Base-by-base conservation (phyloP, 2,797 vertebrate genomes). In the Coracias cyanogaster region DNA sequence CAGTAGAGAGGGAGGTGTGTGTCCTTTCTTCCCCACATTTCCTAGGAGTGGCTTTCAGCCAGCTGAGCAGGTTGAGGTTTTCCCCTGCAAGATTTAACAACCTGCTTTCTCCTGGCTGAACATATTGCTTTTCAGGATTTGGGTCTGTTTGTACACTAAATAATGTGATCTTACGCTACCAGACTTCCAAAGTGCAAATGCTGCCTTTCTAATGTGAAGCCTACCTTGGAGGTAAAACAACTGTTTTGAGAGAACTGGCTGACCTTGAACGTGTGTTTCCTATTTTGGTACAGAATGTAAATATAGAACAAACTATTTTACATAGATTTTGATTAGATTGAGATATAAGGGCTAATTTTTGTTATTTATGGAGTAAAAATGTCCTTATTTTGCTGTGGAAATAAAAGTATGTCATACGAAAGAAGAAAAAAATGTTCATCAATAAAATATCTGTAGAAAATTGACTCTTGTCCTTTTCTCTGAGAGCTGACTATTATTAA, bases 311-410 rank as follows among this genome's bases (percentile, higher is more conserved):
- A 95, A 96, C 85, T 97, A 95, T 97, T 97, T 97, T 96, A 81
- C 90, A 76, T 94, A 96, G 71, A 86, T 95, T 97, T 96, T 97
- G 95, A 96, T 58, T 93, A 89, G 83, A 87, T 89, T 94, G 80
- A 96, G 62, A 96, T 89, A 92, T 87, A 89, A 97, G 94, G 97
- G 95, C 87, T 96, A 94, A 92, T 85, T 94, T 96, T 97, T 97
- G 94, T 97, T 97, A 97, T 96, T 96, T 92, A 95, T 91, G 46
- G 52, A 71, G 82, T 91, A 58, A 70, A 84, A 45, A 17, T 18
- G n/a, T 91, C 55, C 71, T 89, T 95, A 91, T 96, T 97, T 95
- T 94, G 76, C 35, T 76, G 85, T 88, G 70, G 65, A 6, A 92
- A n/a, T 18, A 46, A 45, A 62, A 62, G 22, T 79, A 57, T 71